phyloP scores from a whole-genome alignment of 1,140 invertebrate species.

The Pseudomyrmex cubaensis region DNA sequence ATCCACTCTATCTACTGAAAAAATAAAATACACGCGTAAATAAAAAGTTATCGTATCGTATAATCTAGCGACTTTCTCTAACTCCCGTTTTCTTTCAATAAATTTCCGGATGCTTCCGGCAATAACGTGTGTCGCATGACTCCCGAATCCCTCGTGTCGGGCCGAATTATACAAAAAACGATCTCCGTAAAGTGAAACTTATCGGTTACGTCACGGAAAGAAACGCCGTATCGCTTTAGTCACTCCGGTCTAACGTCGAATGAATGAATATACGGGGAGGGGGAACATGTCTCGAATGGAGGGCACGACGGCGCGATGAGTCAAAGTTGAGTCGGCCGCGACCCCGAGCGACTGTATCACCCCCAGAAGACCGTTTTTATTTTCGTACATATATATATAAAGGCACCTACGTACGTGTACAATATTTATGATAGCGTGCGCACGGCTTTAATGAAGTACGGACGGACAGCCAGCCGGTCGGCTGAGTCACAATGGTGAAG shows the following conservation, averaged over 20 bases:
- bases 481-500: conserved; percentile 57
- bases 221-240: neutral
- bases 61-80: neutral
- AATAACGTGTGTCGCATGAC: neutral
- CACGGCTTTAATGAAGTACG: conserved; percentile 61
- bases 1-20: no score
- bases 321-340: conserved; percentile 48
- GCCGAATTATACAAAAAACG: neutral
- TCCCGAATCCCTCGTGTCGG: neutral
- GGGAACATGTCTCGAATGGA: neutral
- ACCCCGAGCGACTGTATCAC: conserved; percentile 19
- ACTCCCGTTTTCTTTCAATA: neutral
- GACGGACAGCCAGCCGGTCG: conserved; percentile 59
- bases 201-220: conserved; percentile 12
- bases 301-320: conserved; percentile 15
- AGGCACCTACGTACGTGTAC: neutral
- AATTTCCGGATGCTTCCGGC: neutral
- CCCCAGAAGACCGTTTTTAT: conserved; percentile 55
- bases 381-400: conserved; percentile 17
- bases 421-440: conserved; percentile 66
- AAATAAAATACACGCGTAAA: neutral
- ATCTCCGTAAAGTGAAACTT: neutral
- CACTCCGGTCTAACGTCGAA: conserved; percentile 23
- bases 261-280: neutral
- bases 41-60: neutral